Evolutionary conservation across 2,113 vertebrate species (phyloP).

Genomic region (Gobiocypris rarus): DNA sequence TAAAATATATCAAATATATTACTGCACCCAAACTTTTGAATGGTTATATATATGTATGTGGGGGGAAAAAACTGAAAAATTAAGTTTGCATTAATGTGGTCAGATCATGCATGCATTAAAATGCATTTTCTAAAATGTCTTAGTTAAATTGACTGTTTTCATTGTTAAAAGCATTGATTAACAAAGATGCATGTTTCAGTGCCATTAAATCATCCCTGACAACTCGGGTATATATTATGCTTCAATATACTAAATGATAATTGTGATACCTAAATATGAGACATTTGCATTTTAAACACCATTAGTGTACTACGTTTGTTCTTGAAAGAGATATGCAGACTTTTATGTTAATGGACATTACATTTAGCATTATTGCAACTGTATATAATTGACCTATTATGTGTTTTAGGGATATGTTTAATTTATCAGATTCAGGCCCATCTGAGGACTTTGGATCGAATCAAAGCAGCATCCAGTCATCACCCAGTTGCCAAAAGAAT

Average conservation of each 20-base stretch:
- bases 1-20: not conserved
- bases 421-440: not conserved
- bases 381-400: conserved; percentile 27
- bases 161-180: conserved; percentile 7
- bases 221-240: not conserved
- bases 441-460: not conserved
- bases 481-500: too few species aligned
- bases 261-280: not conserved
- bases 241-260: conserved; percentile 19
- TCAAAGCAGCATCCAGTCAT: not conserved
- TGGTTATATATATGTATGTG: not conserved
- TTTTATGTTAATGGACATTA: conserved; percentile 11
- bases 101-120: not conserved
- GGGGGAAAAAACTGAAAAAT: too few species aligned
- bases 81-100: not conserved
- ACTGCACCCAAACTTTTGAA: not conserved
- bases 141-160: not conserved
- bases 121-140: not conserved
- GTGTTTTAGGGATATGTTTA: conserved; percentile 7
- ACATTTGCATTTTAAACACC: conserved; percentile 33
- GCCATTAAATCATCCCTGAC: not conserved
- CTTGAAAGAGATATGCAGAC: not conserved
- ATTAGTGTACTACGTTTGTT: conserved; percentile 1
- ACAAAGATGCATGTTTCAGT: not conserved
- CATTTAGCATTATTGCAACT: conserved; percentile 1